Evolutionary conservation across 2,888 invertebrate genomes (phyloP).

Genomic region (Campoletis raptor): DNA sequence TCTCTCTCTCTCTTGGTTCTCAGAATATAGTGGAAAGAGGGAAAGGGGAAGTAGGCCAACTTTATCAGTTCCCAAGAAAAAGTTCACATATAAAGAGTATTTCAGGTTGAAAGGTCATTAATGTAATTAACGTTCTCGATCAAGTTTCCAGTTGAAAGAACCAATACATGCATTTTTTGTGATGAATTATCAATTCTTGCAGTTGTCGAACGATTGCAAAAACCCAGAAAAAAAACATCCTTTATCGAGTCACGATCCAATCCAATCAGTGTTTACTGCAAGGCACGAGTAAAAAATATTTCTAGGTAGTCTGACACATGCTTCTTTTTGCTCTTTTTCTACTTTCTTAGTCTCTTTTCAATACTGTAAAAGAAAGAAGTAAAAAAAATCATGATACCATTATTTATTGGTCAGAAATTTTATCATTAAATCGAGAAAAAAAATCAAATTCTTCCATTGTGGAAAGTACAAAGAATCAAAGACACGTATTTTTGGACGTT

Average conservation of each 20-base stretch:
- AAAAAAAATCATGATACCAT: neutral
- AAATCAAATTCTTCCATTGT: neutral
- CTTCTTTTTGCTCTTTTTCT: neutral
- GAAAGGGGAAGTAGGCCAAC: neutral
- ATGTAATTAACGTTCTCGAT: neutral
- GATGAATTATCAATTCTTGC: neutral
- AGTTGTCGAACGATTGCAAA: neutral
- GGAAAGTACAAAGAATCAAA: neutral
- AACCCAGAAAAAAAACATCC: neutral
- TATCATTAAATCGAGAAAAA: neutral
- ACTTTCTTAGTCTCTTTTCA: neutral
- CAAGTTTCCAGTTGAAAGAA: neutral
- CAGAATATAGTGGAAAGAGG: neutral
- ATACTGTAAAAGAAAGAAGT: neutral
- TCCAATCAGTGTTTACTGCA: conserved; percentile 6
- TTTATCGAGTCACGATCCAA: neutral
- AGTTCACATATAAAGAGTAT: conserved; percentile 25
- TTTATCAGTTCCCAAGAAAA: conserved; percentile 62
- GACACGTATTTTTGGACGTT: neutral
- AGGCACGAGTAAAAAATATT: conserved; percentile 26
- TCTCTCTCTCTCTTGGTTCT: conserved; percentile 30
- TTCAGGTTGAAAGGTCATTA: neutral
- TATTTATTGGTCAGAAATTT: neutral
- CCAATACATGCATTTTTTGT: neutral
- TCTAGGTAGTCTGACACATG: conserved; percentile 26